A percentile compares a stretch with the other conserved stretches of the same genome.
Conservation (phyloP, 1,140 invertebrate genomes). For the Ostrea edulis region DNA sequence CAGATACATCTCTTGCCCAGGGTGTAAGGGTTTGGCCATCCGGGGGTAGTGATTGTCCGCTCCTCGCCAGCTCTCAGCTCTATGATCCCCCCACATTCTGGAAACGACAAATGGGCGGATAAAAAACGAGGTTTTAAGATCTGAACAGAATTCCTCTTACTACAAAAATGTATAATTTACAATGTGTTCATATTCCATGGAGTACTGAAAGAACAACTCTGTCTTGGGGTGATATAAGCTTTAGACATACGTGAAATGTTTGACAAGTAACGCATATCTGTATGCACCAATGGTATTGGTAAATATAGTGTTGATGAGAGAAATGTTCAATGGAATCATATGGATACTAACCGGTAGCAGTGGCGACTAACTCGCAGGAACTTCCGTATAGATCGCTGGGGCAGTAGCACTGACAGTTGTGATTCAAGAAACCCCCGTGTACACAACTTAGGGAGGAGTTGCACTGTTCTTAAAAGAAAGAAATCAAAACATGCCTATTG, state of each 20-base stretch:
- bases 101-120: too few species aligned
- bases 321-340: too few species aligned
- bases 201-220: too few species aligned
- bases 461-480: neutral
- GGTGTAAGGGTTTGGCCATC: neutral
- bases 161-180: neutral
- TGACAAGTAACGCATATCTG: too few species aligned
- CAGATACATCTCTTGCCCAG: constrained; percentile 23
- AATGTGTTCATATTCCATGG: too few species aligned
- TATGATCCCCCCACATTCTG: neutral
- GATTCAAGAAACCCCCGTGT: constrained; percentile 15
- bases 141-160: neutral
- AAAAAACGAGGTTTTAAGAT: too few species aligned
- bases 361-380: neutral
- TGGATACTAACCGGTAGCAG: neutral
- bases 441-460: neutral
- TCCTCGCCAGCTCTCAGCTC: neutral
- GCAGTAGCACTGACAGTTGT: constrained; percentile 26
- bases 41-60: neutral
- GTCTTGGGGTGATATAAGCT: too few species aligned
- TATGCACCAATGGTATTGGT: too few species aligned
- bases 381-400: neutral
- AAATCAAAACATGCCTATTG: too few species aligned
- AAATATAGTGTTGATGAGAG: too few species aligned
- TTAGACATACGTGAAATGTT: too few species aligned